These are phyloP conservation scores for Anthophora plumipes DNA, from an alignment of 2,888 invertebrate species.

Conservation along the genomic window DNA sequence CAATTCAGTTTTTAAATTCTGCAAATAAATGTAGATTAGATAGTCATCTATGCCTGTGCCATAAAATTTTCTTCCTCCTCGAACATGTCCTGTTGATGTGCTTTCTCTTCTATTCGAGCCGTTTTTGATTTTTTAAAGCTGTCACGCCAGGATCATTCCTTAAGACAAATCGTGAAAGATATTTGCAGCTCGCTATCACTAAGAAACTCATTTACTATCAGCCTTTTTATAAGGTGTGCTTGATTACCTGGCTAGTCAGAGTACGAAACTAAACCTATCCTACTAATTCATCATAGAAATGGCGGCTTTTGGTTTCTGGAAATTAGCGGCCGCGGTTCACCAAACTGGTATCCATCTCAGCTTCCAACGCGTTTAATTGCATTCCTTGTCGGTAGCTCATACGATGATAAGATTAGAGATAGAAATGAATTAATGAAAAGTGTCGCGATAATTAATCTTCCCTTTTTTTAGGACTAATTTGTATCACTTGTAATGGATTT, in stretches of 20 bases:
- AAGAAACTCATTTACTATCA: conserved; percentile 5
- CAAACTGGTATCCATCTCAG: conserved; percentile 27
- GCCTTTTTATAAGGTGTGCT: not conserved
- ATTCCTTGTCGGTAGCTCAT: conserved; percentile 16
- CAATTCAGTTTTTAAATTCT: no score
- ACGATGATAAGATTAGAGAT: not conserved
- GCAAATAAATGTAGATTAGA: no score
- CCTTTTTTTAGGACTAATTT: not conserved
- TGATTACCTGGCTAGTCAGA: not conserved
- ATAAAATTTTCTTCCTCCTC: no score
- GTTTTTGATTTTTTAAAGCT: no score
- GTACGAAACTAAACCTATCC: conserved; percentile 38
- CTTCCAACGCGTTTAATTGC: conserved; percentile 36
- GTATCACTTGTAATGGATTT: no score
- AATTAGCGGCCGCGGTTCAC: conserved; percentile 42
- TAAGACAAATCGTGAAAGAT: conserved; percentile 32
- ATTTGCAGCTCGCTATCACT: not conserved
- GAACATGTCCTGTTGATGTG: no score
- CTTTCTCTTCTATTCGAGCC: no score
- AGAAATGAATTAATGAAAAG: not conserved
- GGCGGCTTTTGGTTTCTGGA: conserved; percentile 22
- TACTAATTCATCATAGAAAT: conserved; percentile 39
- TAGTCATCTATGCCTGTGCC: no score
- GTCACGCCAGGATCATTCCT: no score
- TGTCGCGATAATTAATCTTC: not conserved